Evolutionary conservation across 2,113 vertebrate genomes (phyloP), one percentile per base, ranked within the genome.

Genomic region (Melospiza georgiana): DNA sequence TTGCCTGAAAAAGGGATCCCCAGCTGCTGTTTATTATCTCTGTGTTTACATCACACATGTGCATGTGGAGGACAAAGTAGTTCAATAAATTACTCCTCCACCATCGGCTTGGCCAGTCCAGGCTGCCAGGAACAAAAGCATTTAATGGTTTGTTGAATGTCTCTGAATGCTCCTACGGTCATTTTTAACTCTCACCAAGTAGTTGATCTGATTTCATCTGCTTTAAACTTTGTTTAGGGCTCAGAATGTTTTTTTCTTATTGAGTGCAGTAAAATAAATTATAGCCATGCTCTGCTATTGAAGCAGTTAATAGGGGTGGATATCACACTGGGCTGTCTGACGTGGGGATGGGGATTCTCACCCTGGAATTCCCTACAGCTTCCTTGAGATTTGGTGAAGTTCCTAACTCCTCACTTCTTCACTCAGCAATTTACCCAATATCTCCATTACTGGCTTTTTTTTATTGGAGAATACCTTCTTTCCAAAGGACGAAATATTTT

Each of bases 11-110:
- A 95, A 87, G 89, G 80, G 93, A 96, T 94, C 86, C 77, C 92
- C 96, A 97, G 95, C 95, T 95, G 96, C 95, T 96, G 96, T 96
- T 96, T 97, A 97, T 97, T 94, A 95, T 96, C 95, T 96, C 58
- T 94, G 25, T 96, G 95, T 97, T 97, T 96, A 96, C 74, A 96
- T 93, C 96, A 79, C 95, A 96, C 92, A 93, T 94, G 95, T 96
- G 86, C 86, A 87, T 82, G 95, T 15, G 74, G 94, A 96, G 95
- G 95, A 96, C 90, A 87, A 93, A 97, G 95, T 92, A 54, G 80
- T 96, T 94, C 94, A 81, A 96, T 96, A 94, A 97, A 97, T 97
- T 96, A 94, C 88, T 91, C 5, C 86, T 83, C 55, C 5, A 20
- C 81, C 87, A 74, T 93, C 4, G 1, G 28, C 69, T 17, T 78